phyloP scores from a whole-genome alignment of 1,140 invertebrate genomes.

The Steinernema feltiae region DNA sequence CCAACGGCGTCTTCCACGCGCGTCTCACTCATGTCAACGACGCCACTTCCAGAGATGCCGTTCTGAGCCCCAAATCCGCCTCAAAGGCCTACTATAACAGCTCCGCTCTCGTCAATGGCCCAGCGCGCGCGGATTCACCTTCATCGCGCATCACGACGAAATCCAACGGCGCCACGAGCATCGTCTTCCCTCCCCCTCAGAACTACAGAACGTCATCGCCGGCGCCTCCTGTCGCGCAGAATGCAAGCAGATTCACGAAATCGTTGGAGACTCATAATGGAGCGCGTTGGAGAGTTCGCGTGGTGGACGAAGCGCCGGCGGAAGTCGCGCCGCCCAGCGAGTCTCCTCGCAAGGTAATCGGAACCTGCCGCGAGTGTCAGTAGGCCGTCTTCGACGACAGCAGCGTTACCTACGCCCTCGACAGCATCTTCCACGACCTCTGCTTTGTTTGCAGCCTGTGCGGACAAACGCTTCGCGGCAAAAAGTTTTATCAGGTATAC shows the following conservation, averaged over 20 bases:
- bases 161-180: constrained; percentile 8
- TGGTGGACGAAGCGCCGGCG: background rate
- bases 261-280: background rate
- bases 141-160: background rate
- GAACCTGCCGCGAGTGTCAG: constrained; percentile 27
- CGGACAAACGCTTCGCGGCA: constrained; percentile 76
- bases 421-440: constrained; percentile 22
- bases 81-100: constrained; percentile 3
- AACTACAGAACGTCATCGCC: background rate
- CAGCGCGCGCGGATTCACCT: background rate
- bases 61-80: background rate
- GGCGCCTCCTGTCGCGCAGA: background rate
- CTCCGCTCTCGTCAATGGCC: background rate
- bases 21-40: constrained; percentile 6
- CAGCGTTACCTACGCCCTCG: constrained; percentile 23
- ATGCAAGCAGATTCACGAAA: background rate
- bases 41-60: background rate
- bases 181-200: background rate
- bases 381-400: constrained; percentile 22
- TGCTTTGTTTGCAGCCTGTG: constrained; percentile 34
- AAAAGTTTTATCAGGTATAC: constrained; percentile 79
- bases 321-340: background rate
- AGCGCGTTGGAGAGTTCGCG: background rate
- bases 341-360: background rate
- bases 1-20: constrained; percentile 10